These are phyloP conservation scores for Plumapathes pennacea DNA, from an alignment of 92 coral and sea anemone genomes.

Conservation along the genomic window DNA sequence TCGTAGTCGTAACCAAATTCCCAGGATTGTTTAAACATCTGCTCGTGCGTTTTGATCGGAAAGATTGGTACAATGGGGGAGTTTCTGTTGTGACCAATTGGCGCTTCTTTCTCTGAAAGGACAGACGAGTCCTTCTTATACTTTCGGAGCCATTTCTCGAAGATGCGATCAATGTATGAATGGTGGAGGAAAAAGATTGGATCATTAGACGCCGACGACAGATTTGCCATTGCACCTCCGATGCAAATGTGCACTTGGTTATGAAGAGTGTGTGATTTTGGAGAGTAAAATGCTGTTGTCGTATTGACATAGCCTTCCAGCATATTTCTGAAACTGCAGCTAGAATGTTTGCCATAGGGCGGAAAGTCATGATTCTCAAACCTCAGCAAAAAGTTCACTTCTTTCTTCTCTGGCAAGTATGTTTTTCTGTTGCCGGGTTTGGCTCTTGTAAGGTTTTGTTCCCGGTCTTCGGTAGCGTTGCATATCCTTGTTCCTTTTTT, in stretches of 20 bases:
- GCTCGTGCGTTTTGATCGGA: constrained; percentile 33
- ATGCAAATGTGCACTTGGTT: constrained; percentile 33
- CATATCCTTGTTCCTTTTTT: too few species aligned
- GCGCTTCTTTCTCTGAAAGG: constrained; percentile 20
- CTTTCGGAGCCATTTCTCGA: constrained; percentile 53
- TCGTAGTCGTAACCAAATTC: constrained; percentile 51
- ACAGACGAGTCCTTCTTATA: constrained; percentile 7
- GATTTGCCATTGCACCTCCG: constrained; percentile 47
- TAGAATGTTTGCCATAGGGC: constrained; percentile 10
- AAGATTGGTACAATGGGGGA: constrained; percentile 45
- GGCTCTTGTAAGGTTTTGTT: too few species aligned
- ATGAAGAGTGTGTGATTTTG: constrained; percentile 8
- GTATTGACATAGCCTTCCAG: constrained; percentile 42
- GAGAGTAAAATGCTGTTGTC: constrained; percentile 8
- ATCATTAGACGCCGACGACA: constrained; percentile 42
- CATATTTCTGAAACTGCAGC: constrained; percentile 29
- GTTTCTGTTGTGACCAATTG: constrained; percentile 50
- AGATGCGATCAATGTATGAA: constrained; percentile 37
- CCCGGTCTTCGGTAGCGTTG: too few species aligned
- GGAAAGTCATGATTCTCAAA: constrained; percentile 26
- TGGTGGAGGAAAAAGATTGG: constrained; percentile 55
- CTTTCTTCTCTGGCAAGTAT: constrained; percentile 35
- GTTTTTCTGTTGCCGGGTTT: too few species aligned
- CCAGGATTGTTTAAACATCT: constrained; percentile 36
- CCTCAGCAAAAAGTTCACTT: constrained; percentile 39